phyloP scores from a whole-genome alignment of 2,113 vertebrate species.

The Campylomormyrus tamandua region DNA sequence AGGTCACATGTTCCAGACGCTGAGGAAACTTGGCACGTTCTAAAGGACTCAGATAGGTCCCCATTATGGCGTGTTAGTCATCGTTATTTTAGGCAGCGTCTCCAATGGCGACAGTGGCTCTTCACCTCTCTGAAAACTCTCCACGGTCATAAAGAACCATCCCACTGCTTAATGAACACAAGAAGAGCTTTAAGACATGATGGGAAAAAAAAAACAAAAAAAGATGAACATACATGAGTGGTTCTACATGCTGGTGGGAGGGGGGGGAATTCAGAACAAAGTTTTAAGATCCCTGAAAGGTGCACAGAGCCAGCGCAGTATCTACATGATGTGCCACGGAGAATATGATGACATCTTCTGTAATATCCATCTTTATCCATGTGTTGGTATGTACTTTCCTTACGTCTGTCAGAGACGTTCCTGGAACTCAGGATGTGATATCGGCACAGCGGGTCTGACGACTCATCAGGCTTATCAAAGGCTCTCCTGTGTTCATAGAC shows the following conservation, averaged over 20 bases:
- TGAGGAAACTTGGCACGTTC: neutral
- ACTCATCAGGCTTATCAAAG: neutral
- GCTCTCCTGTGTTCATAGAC: neutral
- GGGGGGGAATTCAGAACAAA: neutral
- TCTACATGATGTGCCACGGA: neutral
- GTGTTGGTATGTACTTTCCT: neutral
- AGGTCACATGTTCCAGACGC: neutral
- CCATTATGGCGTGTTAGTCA: neutral
- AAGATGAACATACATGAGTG: neutral
- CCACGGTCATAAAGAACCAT: neutral
- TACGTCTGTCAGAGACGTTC: neutral
- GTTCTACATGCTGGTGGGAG: neutral
- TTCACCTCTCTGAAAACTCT: neutral
- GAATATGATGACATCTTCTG: constrained; percentile 15
- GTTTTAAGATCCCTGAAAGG: neutral
- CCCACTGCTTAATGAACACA: neutral
- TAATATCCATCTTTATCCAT: neutral
- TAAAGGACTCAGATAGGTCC: neutral
- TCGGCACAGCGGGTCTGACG: neutral
- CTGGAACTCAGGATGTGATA: neutral
- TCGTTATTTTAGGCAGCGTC: neutral
- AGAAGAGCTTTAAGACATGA: neutral
- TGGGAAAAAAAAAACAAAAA: neutral
- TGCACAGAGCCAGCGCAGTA: neutral
- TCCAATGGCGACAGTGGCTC: neutral